phyloP scores from a whole-genome alignment of 2,113 vertebrate species.

The Oenanthe melanoleuca region DNA sequence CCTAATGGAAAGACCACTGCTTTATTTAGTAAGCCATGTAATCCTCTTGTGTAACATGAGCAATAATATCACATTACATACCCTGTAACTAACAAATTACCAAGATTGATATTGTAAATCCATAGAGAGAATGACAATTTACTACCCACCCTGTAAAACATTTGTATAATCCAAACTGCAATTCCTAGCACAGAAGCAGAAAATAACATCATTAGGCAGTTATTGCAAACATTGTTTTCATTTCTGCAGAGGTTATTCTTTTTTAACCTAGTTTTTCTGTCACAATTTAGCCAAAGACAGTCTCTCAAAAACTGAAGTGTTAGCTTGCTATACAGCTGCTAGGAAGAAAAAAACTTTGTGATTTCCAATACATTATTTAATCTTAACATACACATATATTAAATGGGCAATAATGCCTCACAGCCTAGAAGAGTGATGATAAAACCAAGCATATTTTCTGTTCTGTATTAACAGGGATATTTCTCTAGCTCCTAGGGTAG shows the following conservation, averaged over 20 bases:
- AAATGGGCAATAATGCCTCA: not conserved
- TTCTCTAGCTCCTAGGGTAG: not conserved
- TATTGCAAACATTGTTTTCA: not conserved
- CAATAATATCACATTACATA: constrained; percentile 70
- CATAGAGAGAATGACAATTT: constrained; percentile 66
- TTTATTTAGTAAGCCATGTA: constrained; percentile 70
- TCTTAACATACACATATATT: not conserved
- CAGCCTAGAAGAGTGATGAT: not conserved
- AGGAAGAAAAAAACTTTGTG: not conserved
- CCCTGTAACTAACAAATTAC: constrained; percentile 74
- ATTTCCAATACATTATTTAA: not conserved
- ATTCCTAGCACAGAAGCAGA: constrained; percentile 35
- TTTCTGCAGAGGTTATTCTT: constrained; percentile 18
- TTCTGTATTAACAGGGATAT: not conserved
- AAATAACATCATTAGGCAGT: constrained; percentile 53
- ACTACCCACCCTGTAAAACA: constrained; percentile 25
- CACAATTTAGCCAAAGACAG: constrained; percentile 20
- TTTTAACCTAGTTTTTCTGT: constrained; percentile 36
- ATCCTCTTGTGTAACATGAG: constrained; percentile 71
- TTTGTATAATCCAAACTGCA: constrained; percentile 44
- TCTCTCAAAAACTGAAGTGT: not conserved
- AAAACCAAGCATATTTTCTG: not conserved
- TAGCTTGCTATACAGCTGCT: constrained; percentile 15
- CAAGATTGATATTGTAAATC: constrained; percentile 68
- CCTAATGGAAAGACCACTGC: constrained; percentile 57